These are phyloP conservation scores for Pelecanoides urinatrix DNA, from an alignment of 2,113 vertebrate species.

Conservation along the genomic window DNA sequence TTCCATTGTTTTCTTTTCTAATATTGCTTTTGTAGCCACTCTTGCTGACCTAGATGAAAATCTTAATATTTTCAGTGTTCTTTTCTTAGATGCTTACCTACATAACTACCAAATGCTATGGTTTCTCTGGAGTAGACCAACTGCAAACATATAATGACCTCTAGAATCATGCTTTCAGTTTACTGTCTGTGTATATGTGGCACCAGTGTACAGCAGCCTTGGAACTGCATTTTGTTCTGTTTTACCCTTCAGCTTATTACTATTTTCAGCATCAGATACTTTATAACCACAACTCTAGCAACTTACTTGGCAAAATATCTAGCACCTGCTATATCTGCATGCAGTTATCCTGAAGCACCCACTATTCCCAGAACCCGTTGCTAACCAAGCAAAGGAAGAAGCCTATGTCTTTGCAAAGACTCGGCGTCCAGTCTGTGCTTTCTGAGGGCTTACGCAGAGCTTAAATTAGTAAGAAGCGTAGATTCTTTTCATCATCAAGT, in stretches of 20 bases:
- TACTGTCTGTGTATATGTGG: neutral
- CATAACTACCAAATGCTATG: neutral
- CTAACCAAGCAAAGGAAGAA: neutral
- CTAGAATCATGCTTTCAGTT: neutral
- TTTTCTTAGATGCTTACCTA: neutral
- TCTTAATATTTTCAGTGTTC: neutral
- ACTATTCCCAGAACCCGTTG: neutral
- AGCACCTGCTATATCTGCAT: neutral
- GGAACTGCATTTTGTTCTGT: neutral
- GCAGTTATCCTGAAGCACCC: neutral
- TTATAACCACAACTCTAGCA: neutral
- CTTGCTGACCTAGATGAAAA: neutral
- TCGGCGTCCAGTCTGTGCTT: neutral
- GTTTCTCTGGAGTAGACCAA: neutral
- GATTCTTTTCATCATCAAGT: neutral
- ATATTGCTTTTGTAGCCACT: neutral
- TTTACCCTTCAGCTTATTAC: neutral
- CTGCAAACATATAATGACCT: neutral
- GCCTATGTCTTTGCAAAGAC: neutral
- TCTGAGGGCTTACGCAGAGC: neutral
- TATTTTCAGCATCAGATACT: neutral
- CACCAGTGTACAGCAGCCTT: neutral
- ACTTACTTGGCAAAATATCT: neutral
- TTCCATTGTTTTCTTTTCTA: neutral
- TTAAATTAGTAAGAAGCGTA: neutral